phyloP scores from a whole-genome alignment of 1,140 invertebrate genomes.

The Reticulitermes speratus region DNA sequence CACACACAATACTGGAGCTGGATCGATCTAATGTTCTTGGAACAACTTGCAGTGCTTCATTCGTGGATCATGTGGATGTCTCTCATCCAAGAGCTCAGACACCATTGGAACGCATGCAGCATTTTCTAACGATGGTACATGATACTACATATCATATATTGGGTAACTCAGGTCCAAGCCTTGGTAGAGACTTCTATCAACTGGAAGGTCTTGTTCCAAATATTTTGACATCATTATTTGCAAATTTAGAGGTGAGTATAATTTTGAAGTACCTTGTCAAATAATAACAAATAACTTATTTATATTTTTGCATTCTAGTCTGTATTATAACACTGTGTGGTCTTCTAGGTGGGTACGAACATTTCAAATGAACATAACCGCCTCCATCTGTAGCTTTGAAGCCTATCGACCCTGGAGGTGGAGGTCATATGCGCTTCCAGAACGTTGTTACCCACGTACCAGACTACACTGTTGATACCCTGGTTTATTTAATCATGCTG shows the following conservation, averaged over 20 bases:
- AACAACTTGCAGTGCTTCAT: slow-evolving; percentile 38
- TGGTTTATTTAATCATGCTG: no score
- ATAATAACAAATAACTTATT: not conserved
- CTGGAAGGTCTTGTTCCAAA: slow-evolving; percentile 62
- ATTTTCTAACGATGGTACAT: slow-evolving; percentile 67
- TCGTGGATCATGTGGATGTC: slow-evolving; percentile 49
- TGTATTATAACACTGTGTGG: not conserved
- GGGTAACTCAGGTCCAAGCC: slow-evolving; percentile 71
- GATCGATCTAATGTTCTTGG: slow-evolving; percentile 69
- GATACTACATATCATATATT: slow-evolving; percentile 77
- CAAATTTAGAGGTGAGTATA: slow-evolving; percentile 61
- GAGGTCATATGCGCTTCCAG: no score
- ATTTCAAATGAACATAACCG: no score
- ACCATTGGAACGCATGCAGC: slow-evolving; percentile 77
- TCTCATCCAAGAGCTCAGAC: slow-evolving; percentile 50
- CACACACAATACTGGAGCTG: slow-evolving; percentile 67
- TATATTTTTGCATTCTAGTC: not conserved
- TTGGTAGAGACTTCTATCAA: slow-evolving; percentile 81
- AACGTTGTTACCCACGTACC: no score
- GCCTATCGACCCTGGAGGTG: no score
- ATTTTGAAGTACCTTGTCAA: not conserved
- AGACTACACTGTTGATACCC: no score
- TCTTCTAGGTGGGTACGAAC: no score
- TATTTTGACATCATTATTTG: slow-evolving; percentile 63
- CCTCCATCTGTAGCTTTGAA: no score